Evolutionary conservation across 2,888 invertebrate genomes (phyloP).

Genomic region (Drosophila diplacantha): DNA sequence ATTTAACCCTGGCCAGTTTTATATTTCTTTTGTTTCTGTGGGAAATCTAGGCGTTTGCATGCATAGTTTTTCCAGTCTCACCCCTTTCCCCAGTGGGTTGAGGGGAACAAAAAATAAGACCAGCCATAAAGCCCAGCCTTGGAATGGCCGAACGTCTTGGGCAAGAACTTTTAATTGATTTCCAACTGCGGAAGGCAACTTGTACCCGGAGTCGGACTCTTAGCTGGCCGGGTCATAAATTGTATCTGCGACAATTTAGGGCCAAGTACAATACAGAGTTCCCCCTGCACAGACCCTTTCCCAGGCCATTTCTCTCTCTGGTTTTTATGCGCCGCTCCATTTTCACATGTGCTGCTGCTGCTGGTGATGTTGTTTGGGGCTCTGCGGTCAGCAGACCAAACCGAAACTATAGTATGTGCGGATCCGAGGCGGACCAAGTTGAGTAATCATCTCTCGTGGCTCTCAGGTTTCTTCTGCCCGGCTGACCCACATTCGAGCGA

Average conservation of each 20-base stretch:
- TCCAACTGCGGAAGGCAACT: conserved; percentile 50
- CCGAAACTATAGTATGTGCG: conserved; percentile 15
- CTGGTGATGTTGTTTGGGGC: conserved; percentile 34
- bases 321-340: conserved; percentile 59
- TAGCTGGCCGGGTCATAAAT: conserved; percentile 64
- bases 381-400: conserved; percentile 55
- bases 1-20: conserved; percentile 10
- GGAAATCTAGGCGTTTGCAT: conserved; percentile 32
- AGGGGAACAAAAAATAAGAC: conserved; percentile 6
- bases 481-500: conserved; percentile 65
- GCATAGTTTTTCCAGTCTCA: conserved; percentile 23
- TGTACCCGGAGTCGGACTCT: conserved; percentile 44
- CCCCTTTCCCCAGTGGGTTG: too few relatives aligned
- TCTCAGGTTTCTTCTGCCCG: conserved; percentile 62
- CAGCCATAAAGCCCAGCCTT: conserved; percentile 43
- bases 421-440: conserved; percentile 43
- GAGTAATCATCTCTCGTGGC: conserved; percentile 67
- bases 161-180: conserved; percentile 70
- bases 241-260: conserved; percentile 70
- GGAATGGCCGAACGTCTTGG: conserved; percentile 49
- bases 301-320: conserved; percentile 22
- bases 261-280: conserved; percentile 36
- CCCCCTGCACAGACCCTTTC: not conserved
- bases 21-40: conserved; percentile 21
- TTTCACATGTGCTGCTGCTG: conserved; percentile 44